Evolutionary conservation across 2,888 invertebrate species (phyloP), one percentile per base, ranked within the genome.

Genomic region (Drosophila anceps): DNA sequence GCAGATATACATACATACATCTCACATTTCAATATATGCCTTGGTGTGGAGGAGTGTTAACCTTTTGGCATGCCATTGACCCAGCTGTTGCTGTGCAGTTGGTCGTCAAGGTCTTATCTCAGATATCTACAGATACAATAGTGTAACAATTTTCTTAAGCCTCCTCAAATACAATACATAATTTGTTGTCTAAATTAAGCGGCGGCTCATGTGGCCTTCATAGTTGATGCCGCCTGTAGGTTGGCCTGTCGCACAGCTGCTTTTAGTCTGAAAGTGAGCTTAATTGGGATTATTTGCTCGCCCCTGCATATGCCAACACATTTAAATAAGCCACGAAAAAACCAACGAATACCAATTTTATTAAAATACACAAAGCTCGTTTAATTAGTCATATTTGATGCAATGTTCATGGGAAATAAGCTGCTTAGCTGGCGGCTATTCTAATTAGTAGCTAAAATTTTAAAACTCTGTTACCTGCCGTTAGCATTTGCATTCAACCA

Each of bases 261-360:
- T 74, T 37, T 57, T 48, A 60, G 65, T 64, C 53, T 54, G 61
- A 71, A 59, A 71, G 63, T 66, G 73, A 73, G 79, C 79, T 86
- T 86, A 89, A 72, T 77, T 64, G 59, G 88, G 85, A 86, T 86
- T 86, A 89, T 63, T 61, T 57, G 53, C 44, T 43, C 72, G 51
- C 63, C 73, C 70, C 62, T 62, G 73, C 85, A 87, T 81, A 79
- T 86, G 85, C 71, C 60, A 46, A 18, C 65, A 70, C 57, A 58
- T 66, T 57, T 29, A 63, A 66, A 77, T 70, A 46, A 24, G 35
- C 76, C 71, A 69, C 70, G 74, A 46, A 51, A 44, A 31, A 39
- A 35, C 15, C 53, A 55, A 33, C 31, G 35, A 53, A 54, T 48
- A 48, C 27, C 58, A 33, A 48, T 43, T 58, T 39, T 48, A 37